Evolutionary conservation across 2,888 invertebrate genomes (phyloP).

Genomic region (Cyrtodaria siliqua): DNA sequence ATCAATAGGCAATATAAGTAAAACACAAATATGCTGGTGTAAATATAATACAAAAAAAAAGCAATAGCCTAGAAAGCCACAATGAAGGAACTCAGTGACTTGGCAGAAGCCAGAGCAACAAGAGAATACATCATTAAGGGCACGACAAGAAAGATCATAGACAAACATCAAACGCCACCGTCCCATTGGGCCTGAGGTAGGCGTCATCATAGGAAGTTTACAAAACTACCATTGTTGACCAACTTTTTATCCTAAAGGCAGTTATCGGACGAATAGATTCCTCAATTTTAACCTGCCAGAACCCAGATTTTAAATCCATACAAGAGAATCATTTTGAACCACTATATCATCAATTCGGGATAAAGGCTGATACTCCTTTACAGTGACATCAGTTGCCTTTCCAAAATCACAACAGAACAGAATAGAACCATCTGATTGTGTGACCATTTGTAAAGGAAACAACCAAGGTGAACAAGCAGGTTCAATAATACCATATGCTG

Average conservation of each 20-base stretch:
- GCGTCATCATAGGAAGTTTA: no score
- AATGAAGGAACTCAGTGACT: no score
- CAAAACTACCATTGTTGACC: constrained; percentile 10
- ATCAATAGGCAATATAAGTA: no score
- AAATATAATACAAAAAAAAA: no score
- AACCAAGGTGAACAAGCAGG: constrained; percentile 21
- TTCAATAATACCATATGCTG: constrained; percentile 28
- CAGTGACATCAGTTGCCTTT: neutral
- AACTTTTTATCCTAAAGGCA: neutral
- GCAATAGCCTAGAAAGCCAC: no score
- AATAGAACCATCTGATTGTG: constrained; percentile 17
- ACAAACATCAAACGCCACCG: no score
- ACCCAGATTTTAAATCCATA: constrained; percentile 16
- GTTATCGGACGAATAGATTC: constrained; percentile 18
- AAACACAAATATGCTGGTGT: no score
- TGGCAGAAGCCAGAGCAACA: no score
- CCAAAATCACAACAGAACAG: constrained; percentile 6
- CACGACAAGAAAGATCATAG: no score
- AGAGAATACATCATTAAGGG: no score
- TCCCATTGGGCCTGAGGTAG: no score
- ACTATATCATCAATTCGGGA: constrained; percentile 31
- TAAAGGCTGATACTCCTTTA: constrained; percentile 20
- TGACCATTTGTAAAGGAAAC: constrained; percentile 15
- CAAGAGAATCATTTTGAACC: constrained; percentile 36
- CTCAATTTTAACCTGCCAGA: constrained; percentile 31